Evolutionary conservation across 2,113 vertebrate species (phyloP).

Genomic region (Hypocryptadius cinnamomeus): DNA sequence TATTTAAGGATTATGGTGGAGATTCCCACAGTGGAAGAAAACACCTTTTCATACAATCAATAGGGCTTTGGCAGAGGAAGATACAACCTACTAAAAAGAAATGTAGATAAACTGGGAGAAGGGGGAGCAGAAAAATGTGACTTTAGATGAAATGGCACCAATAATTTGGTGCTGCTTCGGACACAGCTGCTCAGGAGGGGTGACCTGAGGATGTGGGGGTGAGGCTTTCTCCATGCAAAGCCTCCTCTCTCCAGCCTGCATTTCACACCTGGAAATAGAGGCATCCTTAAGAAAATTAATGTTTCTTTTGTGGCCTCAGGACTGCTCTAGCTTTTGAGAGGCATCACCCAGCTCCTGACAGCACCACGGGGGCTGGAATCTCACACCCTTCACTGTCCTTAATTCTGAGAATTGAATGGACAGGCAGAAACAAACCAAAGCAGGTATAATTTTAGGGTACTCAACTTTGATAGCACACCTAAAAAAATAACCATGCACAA

Average conservation of each 20-base stretch:
- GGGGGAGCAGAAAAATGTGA: background rate
- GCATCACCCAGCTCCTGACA: background rate
- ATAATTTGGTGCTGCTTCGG: background rate
- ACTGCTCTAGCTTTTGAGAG: background rate
- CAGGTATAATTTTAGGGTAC: background rate
- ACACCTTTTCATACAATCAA: background rate
- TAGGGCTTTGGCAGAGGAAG: background rate
- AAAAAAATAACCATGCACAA: background rate
- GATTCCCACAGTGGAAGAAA: background rate
- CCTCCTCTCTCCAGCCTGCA: background rate
- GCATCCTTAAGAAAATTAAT: background rate
- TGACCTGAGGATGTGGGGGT: background rate
- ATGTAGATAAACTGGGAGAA: background rate
- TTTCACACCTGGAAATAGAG: background rate
- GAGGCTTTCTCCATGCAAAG: background rate
- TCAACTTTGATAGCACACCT: background rate
- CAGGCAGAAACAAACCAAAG: slow-evolving; percentile 29
- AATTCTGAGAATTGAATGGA: background rate
- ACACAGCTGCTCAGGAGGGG: background rate
- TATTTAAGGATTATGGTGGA: background rate
- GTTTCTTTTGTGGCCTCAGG: background rate
- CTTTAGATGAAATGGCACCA: background rate
- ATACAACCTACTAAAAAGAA: background rate
- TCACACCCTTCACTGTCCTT: background rate
- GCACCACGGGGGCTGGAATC: background rate